Conservation (phyloP, 2,888 invertebrate genomes). For the Sisyra nigra region DNA sequence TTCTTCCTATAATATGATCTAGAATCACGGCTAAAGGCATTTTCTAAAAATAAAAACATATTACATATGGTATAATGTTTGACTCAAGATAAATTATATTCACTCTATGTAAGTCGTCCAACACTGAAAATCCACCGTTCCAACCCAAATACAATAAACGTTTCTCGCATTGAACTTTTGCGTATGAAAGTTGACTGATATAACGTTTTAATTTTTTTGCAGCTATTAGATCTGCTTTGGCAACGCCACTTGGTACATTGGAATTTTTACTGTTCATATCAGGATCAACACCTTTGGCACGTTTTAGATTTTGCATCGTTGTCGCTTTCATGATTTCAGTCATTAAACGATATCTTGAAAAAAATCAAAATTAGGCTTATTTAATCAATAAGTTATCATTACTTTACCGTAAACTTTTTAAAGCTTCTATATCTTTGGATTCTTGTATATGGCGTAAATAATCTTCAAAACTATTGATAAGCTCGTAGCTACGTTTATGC, state of each 20-base stretch:
- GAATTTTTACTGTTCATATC: conserved; percentile 37
- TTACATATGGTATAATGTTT: conserved; percentile 17
- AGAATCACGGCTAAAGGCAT: conserved; percentile 56
- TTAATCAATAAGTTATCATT: too few species aligned
- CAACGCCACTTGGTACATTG: conserved; percentile 34
- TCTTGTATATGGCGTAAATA: conserved; percentile 71
- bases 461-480: conserved; percentile 80
- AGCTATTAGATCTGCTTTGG: conserved; percentile 63
- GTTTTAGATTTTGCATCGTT: conserved; percentile 75
- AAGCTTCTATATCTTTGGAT: conserved; percentile 63
- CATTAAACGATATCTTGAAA: conserved; percentile 61
- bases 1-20: conserved; percentile 63
- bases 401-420: conserved; percentile 67
- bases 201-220: conserved; percentile 72
- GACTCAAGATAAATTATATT: conserved; percentile 4
- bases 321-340: conserved; percentile 91
- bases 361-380: conserved; percentile 3
- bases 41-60: conserved; percentile 30
- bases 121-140: conserved; percentile 51
- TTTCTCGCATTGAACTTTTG: conserved; percentile 67
- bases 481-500: conserved; percentile 68
- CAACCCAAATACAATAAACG: conserved; percentile 58
- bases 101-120: conserved; percentile 25
- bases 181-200: conserved; percentile 64
- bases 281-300: conserved; percentile 62